These are phyloP conservation scores for Gymnosoma rotundatum DNA, from an alignment of 2,888 invertebrate species.

Conservation along the genomic window DNA sequence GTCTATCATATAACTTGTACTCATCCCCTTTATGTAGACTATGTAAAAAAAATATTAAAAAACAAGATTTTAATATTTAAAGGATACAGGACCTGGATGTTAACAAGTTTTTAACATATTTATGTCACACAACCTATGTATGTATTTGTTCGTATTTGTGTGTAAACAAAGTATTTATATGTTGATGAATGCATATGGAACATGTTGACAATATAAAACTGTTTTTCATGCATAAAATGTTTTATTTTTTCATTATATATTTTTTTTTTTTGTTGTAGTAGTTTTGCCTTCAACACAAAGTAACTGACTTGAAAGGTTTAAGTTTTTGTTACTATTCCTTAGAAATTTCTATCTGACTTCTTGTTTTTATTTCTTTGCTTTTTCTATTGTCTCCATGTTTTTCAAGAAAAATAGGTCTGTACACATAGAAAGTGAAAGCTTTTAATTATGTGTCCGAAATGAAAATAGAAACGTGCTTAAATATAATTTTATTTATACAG, in stretches of 20 bases:
- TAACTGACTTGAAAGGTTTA: constrained; percentile 48
- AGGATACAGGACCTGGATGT: constrained; percentile 61
- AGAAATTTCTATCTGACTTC: constrained; percentile 21
- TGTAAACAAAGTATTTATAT: constrained; percentile 12
- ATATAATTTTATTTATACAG: constrained; percentile 33
- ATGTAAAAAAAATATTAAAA: constrained; percentile 7
- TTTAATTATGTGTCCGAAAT: constrained; percentile 45
- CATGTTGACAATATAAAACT: constrained; percentile 69
- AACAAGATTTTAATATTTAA: constrained; percentile 23
- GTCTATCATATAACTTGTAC: constrained; percentile 31
- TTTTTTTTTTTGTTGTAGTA: constrained; percentile 28
- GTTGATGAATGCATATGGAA: constrained; percentile 60
- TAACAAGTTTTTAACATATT: constrained; percentile 57
- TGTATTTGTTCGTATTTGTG: background rate
- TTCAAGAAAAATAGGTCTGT: constrained; percentile 39
- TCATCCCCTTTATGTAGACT: constrained; percentile 38
- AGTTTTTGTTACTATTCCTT: constrained; percentile 55
- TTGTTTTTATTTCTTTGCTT: background rate
- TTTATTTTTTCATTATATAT: constrained; percentile 32
- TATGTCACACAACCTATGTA: constrained; percentile 36
- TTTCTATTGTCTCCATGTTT: constrained; percentile 5
- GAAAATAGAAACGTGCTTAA: constrained; percentile 43
- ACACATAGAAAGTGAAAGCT: constrained; percentile 60
- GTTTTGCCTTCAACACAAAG: constrained; percentile 27
- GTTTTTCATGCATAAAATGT: constrained; percentile 53